Evolutionary conservation across 1,140 invertebrate genomes (phyloP), one percentile per base, ranked within the genome.

Genomic region (Drosophila trapezifrons): DNA sequence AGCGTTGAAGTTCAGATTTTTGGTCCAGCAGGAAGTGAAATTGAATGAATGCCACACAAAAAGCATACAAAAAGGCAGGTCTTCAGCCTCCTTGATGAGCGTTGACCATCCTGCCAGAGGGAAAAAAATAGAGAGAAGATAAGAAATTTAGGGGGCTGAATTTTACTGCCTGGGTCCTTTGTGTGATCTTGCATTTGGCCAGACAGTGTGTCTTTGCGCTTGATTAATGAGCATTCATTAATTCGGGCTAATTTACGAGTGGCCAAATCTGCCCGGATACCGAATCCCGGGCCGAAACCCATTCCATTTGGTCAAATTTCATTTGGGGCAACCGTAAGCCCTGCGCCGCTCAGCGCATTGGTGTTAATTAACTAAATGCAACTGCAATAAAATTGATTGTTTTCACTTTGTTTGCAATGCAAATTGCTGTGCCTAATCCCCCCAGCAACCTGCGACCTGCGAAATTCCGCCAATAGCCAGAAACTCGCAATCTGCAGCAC

Each of bases 341-440:
- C 37, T 27, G 56, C 32, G 55, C 46, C 52, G 55, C 70, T 49
- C 52, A 32, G 76, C 76, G 67, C 80, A 83, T 78, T 89, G 84
- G 84, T 89, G 84, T 89, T 89, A 89, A 89, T 89, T 89, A 89
- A 89, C 84, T 89, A 89, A 89, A 89, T 90, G 84, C 84, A 89
- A 84, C 80, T 78, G 85, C 84, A 89, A 90, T 89, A 89, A 89
- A 89, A 89, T 90, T 89, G 84, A 89, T 89, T 89, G 84, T 89
- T 89, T 89, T 89, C 84, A 90, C 85, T 89, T 89, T 89, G 84
- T 89, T 89, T 89, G 85, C 84, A 89, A 84, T 89, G 80, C 84
- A 89, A 89, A 89, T 89, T 79, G 83, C 79, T 78, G 38, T 76
- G 74, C 76, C 80, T 84, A 84, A 84, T 84, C 73, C 80, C 80